Percentiles rank a stretch among this genome's conserved stretches.
Conservation (phyloP, 2,797 vertebrate species). For the Podarcis siculus region DNA sequence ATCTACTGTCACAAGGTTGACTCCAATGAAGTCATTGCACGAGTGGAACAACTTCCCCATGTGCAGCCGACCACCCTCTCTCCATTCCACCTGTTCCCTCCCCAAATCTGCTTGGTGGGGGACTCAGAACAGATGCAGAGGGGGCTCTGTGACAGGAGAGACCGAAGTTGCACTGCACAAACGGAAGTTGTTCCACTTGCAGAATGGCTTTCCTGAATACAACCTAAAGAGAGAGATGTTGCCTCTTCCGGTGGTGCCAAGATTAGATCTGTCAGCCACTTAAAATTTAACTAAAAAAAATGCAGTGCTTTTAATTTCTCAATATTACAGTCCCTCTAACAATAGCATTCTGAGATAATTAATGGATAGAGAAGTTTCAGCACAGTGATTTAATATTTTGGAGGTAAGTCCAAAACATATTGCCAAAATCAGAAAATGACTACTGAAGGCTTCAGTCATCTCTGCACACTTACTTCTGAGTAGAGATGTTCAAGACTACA, state of each 20-base stretch:
- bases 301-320: background rate
- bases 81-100: too few relatives aligned
- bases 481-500: background rate
- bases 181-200: too few relatives aligned
- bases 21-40: too few relatives aligned
- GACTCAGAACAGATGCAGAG: too few relatives aligned
- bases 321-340: background rate
- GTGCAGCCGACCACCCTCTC: background rate
- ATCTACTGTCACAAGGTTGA: too few relatives aligned
- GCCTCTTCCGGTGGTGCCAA: background rate
- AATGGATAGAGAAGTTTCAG: background rate
- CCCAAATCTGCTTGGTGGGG: too few relatives aligned
- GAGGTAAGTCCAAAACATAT: background rate
- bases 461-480: background rate
- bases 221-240: background rate
- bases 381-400: background rate
- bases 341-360: background rate
- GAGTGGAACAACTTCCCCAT: too few relatives aligned
- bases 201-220: background rate
- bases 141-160: too few relatives aligned
- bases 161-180: too few relatives aligned
- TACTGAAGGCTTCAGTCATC: accelerated
- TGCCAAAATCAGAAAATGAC: background rate
- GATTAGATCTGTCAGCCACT: background rate
- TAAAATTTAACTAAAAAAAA: background rate